A percentile compares a stretch with the other conserved stretches of the same genome.
Conservation (phyloP, 2,113 vertebrate genomes). For the Ranitomeya imitator region DNA sequence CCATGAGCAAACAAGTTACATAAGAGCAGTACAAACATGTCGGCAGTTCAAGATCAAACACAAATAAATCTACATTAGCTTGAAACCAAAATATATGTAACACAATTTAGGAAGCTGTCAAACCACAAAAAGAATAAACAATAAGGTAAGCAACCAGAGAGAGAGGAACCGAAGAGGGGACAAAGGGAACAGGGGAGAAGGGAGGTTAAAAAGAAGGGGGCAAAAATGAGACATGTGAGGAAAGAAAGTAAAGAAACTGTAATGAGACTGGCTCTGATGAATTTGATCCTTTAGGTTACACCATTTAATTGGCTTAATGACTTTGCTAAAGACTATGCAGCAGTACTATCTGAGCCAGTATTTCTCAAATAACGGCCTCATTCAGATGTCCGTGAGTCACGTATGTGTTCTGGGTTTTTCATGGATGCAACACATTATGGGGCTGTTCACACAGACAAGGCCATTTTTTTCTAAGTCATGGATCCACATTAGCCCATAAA, state of each 20-base stretch:
- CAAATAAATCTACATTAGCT: not conserved
- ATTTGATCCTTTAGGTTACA: not conserved
- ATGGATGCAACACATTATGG: no score
- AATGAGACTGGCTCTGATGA: not conserved
- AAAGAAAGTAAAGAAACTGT: not conserved
- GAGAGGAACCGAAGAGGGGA: not conserved
- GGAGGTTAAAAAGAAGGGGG: not conserved
- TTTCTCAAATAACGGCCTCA: not conserved
- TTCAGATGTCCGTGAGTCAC: no score
- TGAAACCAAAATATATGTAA: not conserved
- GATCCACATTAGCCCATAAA: no score
- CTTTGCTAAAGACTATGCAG: not conserved
- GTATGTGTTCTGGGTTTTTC: no score
- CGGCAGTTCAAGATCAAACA: not conserved
- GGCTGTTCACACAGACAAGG: no score
- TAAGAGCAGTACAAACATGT: not conserved
- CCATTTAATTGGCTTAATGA: not conserved
- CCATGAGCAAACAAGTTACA: not conserved
- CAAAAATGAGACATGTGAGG: not conserved
- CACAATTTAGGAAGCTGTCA: not conserved
- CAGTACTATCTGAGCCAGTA: not conserved
- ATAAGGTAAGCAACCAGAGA: not conserved
- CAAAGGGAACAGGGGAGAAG: not conserved
- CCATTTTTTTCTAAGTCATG: no score
- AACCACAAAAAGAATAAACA: not conserved